Percentiles rank a stretch among this genome's conserved stretches.
Evolutionary conservation across 2,888 invertebrate genomes (phyloP).

Genomic region (Caenorhabditis japonica): DNA sequence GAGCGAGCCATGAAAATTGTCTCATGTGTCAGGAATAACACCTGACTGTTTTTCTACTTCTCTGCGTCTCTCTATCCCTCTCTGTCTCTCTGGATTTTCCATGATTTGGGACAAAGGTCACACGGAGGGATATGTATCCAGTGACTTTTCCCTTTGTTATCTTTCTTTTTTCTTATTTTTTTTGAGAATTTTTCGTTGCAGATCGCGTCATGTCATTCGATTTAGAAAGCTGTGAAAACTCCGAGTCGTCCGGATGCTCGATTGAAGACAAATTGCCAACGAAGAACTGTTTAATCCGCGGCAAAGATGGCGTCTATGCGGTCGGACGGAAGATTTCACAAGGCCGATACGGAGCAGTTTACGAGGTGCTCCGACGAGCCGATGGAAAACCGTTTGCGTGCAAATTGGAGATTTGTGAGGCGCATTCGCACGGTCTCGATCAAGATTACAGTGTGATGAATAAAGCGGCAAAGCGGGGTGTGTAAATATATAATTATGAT

Average conservation of each 20-base stretch:
- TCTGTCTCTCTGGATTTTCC: not conserved
- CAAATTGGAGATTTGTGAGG: slow-evolving; percentile 73
- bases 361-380: slow-evolving; percentile 65
- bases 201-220: slow-evolving; percentile 54
- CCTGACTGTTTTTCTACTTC: slow-evolving; percentile 21
- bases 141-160: slow-evolving; percentile 7
- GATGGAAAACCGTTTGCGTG: slow-evolving; percentile 71
- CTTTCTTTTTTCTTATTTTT: slow-evolving; percentile 6
- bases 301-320: slow-evolving; percentile 70
- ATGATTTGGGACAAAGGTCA: slow-evolving; percentile 30
- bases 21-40: no score
- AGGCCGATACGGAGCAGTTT: slow-evolving; percentile 75
- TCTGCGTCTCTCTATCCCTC: slow-evolving; percentile 2
- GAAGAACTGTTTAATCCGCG: slow-evolving; percentile 68
- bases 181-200: slow-evolving; percentile 5
- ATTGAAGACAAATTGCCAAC: slow-evolving; percentile 63
- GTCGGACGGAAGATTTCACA: slow-evolving; percentile 72
- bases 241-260: slow-evolving; percentile 58
- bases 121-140: not conserved
- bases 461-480: slow-evolving; percentile 63
- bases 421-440: slow-evolving; percentile 72
- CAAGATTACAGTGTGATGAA: slow-evolving; percentile 73
- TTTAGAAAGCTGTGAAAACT: slow-evolving; percentile 58
- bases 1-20: no score
- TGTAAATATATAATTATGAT: not conserved